A percentile compares a stretch with the other conserved stretches of the same genome.
Evolutionary conservation across 1,140 invertebrate species (phyloP).

Genomic region (Meteorus sp.): DNA sequence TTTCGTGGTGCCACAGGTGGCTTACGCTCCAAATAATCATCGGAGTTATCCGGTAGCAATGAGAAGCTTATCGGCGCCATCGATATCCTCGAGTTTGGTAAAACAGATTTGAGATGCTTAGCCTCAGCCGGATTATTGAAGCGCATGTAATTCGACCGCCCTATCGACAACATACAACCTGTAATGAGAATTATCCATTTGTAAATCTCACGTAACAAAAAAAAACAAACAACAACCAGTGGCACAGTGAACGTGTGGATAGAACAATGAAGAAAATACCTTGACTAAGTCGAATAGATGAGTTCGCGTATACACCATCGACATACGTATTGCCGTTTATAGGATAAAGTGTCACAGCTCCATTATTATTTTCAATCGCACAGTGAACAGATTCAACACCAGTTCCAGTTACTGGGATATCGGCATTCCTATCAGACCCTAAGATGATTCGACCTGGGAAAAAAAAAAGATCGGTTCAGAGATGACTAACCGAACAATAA

Average conservation of each 20-base stretch:
- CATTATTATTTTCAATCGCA: constrained; percentile 78
- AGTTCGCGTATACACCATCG: constrained; percentile 68
- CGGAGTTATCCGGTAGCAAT: constrained; percentile 36
- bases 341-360: constrained; percentile 79
- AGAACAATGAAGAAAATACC: constrained; percentile 59
- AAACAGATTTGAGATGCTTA: constrained; percentile 77
- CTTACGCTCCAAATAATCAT: constrained; percentile 52
- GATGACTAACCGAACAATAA: neutral
- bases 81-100: constrained; percentile 74
- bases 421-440: constrained; percentile 72
- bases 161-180: constrained; percentile 86
- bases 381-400: constrained; percentile 83
- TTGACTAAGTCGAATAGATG: constrained; percentile 73
- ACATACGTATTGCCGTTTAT: constrained; percentile 70
- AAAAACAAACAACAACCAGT: too few species aligned
- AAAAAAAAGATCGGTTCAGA: constrained; percentile 8
- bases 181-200: too few species aligned
- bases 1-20: constrained; percentile 60
- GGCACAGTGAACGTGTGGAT: too few species aligned
- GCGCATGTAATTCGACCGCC: constrained; percentile 82
- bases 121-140: constrained; percentile 91
- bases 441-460: constrained; percentile 73
- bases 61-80: constrained; percentile 71
- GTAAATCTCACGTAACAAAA: too few species aligned
- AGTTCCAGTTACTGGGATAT: constrained; percentile 78